These are phyloP conservation scores for Drosophila quadrilineata DNA, from an alignment of 1,140 invertebrate genomes.

Conservation along the genomic window DNA sequence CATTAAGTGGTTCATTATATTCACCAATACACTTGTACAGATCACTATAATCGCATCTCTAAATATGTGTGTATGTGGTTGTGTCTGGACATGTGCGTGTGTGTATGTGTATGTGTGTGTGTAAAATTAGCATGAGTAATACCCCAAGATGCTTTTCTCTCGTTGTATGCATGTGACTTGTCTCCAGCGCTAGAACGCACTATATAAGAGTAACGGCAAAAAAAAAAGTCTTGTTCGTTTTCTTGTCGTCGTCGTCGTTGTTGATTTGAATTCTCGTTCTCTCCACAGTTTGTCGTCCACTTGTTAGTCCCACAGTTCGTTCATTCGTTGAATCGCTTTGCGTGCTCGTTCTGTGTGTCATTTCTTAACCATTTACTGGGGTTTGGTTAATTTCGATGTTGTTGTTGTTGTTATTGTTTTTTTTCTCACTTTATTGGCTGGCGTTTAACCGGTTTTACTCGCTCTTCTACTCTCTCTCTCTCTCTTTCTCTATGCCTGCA, in stretches of 20 bases:
- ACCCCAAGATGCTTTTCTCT: constrained; percentile 39
- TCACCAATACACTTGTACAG: constrained; percentile 25
- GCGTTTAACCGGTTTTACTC: constrained; percentile 55
- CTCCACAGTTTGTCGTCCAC: constrained; percentile 24
- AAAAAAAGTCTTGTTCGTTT: constrained; percentile 6
- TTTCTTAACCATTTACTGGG: constrained; percentile 64
- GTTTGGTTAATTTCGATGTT: no score
- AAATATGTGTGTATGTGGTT: background rate
- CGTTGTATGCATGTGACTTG: constrained; percentile 41
- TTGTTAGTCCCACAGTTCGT: constrained; percentile 19
- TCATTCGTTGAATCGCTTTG: constrained; percentile 28
- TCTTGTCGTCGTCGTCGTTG: constrained; percentile 5
- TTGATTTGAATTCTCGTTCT: constrained; percentile 9
- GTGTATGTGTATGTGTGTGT: constrained; percentile 19
- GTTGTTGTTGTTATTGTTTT: no score
- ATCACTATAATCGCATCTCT: background rate
- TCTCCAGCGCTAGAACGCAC: constrained; percentile 35
- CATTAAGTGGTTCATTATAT: constrained; percentile 73
- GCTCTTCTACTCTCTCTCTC: constrained; percentile 20
- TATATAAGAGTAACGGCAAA: constrained; percentile 60
- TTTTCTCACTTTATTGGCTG: constrained; percentile 55
- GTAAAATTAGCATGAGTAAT: constrained; percentile 78
- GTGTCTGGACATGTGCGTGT: background rate
- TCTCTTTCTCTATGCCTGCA: background rate
- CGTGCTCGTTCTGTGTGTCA: constrained; percentile 50